Evolutionary conservation across 1,140 invertebrate genomes (phyloP), one percentile per base, ranked within the genome.

Genomic region (Tribolium madens): DNA sequence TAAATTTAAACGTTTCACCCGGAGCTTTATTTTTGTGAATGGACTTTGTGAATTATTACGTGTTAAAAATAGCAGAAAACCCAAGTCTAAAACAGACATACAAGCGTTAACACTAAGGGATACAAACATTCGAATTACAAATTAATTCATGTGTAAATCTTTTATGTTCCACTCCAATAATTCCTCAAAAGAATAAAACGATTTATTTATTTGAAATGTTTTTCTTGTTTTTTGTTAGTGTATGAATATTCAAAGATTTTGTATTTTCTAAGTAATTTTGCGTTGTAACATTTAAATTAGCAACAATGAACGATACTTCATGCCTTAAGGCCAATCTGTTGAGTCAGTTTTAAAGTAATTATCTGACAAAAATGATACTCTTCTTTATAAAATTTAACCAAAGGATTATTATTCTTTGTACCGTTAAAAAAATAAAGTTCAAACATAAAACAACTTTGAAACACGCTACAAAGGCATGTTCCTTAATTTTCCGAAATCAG

Each of bases 131-230:
- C 57, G 57, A 33, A 64, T 64, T 64, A 33, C 57, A 64, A 64
- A 64, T 64, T 64, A 64, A 64, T 64, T 64, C 26, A 64, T 64
- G 57, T 64, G 57, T 64, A 64, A 64, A 64, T 64, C 57, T 64
- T 64, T 64, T 64, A 33, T 57, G 15, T 64, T 64, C 14, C 57
- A 64, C 57, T 64, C 52, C 4, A 57, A 57, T 57, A 21, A 57
- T 57, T 57, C 52, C 52, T 64, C 57, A 64, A 64, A 64, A 64
- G 57, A 64, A 64, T 64, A 64, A 64, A 64, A 64, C 26, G 57
- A 31, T 64, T 57, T 64, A 64, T 64, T 64, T 33, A 64, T 64
- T 33, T 64, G 57, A 64, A 64, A 64, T 64, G 57, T 33, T 57
- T 57, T 64, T n/a, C 10, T 64, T 33, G n/a, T 31, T 33, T 64